These are phyloP conservation scores for Phania funesta DNA, from an alignment of 2,888 invertebrate genomes.

Conservation along the genomic window DNA sequence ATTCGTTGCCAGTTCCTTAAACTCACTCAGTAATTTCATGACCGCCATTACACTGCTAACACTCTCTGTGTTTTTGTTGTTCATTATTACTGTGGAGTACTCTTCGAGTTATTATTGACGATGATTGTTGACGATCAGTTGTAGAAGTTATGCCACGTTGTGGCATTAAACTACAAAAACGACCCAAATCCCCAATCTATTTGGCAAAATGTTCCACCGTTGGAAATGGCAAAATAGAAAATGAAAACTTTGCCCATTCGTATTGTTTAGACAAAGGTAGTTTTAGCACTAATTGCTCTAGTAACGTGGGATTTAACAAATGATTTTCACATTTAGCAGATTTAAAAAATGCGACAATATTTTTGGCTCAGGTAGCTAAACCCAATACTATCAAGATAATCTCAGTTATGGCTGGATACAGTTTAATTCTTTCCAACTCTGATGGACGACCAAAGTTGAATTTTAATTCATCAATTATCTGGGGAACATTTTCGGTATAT, in stretches of 20 bases:
- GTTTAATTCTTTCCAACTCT: too few species aligned
- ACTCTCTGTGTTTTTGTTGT: neutral
- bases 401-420: too few species aligned
- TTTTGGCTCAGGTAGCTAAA: too few species aligned
- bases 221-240: neutral
- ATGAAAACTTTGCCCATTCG: too few species aligned
- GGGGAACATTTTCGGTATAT: conserved; percentile 40
- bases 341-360: too few species aligned
- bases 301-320: too few species aligned
- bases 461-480: conserved; percentile 53
- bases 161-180: too few species aligned
- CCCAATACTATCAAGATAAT: too few species aligned
- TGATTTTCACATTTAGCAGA: too few species aligned
- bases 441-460: conserved; percentile 58
- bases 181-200: neutral
- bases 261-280: too few species aligned
- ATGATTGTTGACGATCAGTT: neutral
- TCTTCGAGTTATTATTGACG: conserved; percentile 12
- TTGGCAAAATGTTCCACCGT: neutral
- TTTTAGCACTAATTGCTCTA: too few species aligned
- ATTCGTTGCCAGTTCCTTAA: neutral
- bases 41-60: neutral
- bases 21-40: neutral
- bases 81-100: neutral
- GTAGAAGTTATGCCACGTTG: neutral